Conservation (phyloP, 2,113 vertebrate species). For the Callipepla californica region DNA sequence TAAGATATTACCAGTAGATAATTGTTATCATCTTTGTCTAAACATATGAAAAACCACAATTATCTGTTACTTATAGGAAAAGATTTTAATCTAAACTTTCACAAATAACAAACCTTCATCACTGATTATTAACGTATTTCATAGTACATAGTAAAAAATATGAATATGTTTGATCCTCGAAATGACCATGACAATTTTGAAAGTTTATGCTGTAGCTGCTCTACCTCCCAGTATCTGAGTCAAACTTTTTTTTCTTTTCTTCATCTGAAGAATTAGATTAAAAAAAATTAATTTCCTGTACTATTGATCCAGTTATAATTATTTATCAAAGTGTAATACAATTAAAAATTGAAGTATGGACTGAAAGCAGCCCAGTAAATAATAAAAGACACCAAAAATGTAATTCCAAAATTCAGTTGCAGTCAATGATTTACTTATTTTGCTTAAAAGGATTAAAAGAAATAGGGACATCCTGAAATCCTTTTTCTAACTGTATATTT, state of each 20-base stretch:
- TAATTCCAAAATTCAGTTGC: not conserved
- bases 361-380: not conserved
- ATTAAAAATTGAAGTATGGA: not conserved
- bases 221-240: not conserved
- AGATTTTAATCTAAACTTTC: not conserved
- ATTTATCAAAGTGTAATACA: not conserved
- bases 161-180: not conserved
- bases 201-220: not conserved
- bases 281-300: constrained; percentile 5
- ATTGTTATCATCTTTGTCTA: not conserved
- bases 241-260: not conserved
- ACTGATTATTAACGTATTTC: not conserved
- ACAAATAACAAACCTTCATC: not conserved
- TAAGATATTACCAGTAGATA: not conserved
- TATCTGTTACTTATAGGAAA: not conserved
- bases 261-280: not conserved
- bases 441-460: not conserved
- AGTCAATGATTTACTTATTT: not conserved
- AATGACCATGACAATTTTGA: not conserved
- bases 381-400: not conserved
- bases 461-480: not conserved
- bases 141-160: not conserved
- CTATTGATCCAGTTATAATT: not conserved
- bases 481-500: not conserved
- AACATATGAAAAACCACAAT: not conserved